Base-by-base conservation (phyloP, 2,797 vertebrate species). In the Oryzias sinensis region DNA sequence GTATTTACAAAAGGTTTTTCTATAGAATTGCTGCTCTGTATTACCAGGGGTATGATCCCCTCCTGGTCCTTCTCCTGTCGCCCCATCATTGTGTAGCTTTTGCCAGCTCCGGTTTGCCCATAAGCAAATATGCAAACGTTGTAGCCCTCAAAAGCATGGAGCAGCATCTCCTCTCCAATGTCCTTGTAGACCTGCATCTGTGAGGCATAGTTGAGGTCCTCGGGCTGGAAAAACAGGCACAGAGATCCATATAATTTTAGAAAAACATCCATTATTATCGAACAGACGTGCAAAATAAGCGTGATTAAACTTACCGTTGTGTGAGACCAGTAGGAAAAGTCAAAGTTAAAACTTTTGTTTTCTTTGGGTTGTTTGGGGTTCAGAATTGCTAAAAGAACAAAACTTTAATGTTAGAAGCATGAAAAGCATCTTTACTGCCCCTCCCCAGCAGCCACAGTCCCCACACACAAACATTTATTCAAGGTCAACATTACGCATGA, bases 51-150 rank as follows among this genome's bases (percentile, higher is more conserved):
- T 68, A 99, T 99, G 76, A 99, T 99, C 75, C 97, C 97, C 80
- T 96, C 90, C 83, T 98, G 96, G 72, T 93, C 95, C 44, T 95
- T 91, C 49, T 99, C 97, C 81, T 98, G 96, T 51, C 90, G 95
- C 47, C 97, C 97, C 97, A 99, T 99, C 97, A 99, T 99, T 62
- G 97, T 99, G 83, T 99, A 99, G 77, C 96, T 98, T 84, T 99
- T 99, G 25, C 97, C 97, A 0, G 97, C 93, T 8, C 97, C 97
- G 0, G 97, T 99, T 89, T 99, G 97, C 14, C 97, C 97, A 0
- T 99, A 99, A 57, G 97, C 97, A 2, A 99, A 99, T 83, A 99
- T 99, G 85, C 97, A 99, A 47, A 99, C 97, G 0, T 99, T 99
- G 88, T 99, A 99, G 63, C 97, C 97, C 75, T 99, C 97, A 0